Evolutionary conservation across 2,113 vertebrate genomes (phyloP), one percentile per base, ranked within the genome.

Genomic region (Oncorhynchus kisutch): DNA sequence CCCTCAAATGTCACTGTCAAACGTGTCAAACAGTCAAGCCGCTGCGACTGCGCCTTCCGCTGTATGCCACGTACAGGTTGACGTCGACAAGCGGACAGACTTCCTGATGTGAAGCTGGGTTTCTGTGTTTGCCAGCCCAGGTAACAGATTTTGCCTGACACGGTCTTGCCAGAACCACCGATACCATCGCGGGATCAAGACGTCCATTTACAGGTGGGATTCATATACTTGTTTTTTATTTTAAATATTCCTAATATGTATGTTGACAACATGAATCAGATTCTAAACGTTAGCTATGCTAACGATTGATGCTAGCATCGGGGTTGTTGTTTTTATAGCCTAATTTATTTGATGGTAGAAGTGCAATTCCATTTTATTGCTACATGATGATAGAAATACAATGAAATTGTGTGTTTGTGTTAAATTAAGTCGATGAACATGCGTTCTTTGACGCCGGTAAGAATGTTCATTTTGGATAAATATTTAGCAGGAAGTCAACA

Each of bases 1-100:
- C 39, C 0, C 39, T 45, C 39, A 45, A 45, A 45, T 45, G 39
- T 45, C 39, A 45, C 39, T 45, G 39, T 45, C 62, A 25, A 9
- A 22, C 39, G 39, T 45, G 62, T 22, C 22, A 25, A 64, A 25
- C 4, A 20, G 54, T 57, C 20, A 2, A 20, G 2, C 0, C n/a
- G 72, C 9, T 87, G 87, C 91, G 91, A 14, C 29, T 93, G 92
- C 91, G 91, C 85, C 5, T 16, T 54, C 0, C 20, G 62, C 1
- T 16, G 83, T 89, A 31, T 92, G 93, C 93, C 93, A 93, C 92
- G 93, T 94, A 88, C 86, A 81, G 89, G 65, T 77, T 89, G 90
- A 91, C 90, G 90, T 90, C 77, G 78, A 80, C 85, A 78, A 76
- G 31, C 76, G 78, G 75, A 79, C 9, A 39, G 1, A 86, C 88